These are phyloP conservation scores for Craseonycteris thonglongyai DNA, from an alignment of 2,113 vertebrate genomes.

Conservation along the genomic window DNA sequence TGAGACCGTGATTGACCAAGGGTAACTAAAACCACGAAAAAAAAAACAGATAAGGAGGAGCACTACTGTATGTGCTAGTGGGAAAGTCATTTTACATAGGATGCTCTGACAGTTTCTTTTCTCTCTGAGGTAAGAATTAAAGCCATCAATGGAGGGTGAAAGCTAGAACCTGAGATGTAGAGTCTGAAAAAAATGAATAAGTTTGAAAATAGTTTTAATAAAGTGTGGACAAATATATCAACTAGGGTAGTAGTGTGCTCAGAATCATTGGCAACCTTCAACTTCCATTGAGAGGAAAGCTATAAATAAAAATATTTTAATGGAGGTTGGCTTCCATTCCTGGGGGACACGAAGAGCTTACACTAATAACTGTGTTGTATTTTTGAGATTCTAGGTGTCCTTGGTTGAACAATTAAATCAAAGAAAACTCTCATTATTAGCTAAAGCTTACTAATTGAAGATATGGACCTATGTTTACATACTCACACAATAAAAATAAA, in stretches of 20 bases:
- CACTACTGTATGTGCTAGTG: background rate
- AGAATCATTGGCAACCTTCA: background rate
- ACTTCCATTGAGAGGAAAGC: background rate
- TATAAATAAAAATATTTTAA: background rate
- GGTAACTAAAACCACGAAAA: background rate
- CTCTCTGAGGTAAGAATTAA: background rate
- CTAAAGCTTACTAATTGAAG: background rate
- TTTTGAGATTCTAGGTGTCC: background rate
- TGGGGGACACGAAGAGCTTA: background rate
- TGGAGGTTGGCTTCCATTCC: background rate
- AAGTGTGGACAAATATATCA: background rate
- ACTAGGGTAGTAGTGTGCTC: background rate
- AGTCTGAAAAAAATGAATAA: background rate
- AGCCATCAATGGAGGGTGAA: background rate
- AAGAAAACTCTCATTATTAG: background rate
- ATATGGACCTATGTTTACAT: background rate
- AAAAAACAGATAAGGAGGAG: background rate
- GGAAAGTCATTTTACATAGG: background rate
- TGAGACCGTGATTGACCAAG: background rate
- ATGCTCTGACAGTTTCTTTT: background rate
- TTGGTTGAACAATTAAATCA: background rate
- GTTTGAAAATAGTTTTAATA: background rate
- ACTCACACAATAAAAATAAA: too few relatives aligned
- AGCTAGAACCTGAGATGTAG: background rate
- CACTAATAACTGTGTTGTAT: background rate